Evolutionary conservation across 2,113 vertebrate genomes (phyloP), one percentile per base, ranked within the genome.

Genomic region (Albula goreensis): DNA sequence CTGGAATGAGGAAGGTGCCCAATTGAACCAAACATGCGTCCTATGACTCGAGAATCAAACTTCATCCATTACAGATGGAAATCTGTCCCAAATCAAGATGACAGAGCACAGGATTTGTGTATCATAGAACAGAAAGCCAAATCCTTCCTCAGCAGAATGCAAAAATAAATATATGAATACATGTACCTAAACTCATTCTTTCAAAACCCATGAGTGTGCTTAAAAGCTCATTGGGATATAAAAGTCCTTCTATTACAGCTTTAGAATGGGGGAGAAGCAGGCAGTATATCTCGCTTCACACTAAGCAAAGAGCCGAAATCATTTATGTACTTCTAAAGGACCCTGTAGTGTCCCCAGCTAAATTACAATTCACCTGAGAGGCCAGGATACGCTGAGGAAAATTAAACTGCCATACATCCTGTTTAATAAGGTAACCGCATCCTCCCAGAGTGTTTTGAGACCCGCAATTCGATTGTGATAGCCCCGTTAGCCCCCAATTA

Each of bases 401-500:
- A 87, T 83, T 66, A 83, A 70, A 77, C 63, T 9, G 63, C 74
- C 57, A 56, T 81, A 66, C 50, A 83, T 83, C 78, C 63, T 10
- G 60, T 85, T 90, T 88, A 89, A 90, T 89, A 87, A 52, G 57
- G 78, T 90, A 87, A 86, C 31, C 87, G 82, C 31, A 66, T 82
- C 84, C 87, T 89, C 78, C 86, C 50, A 51, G 81, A 83, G 81
- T 87, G 87, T 41, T 89, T 87, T 83, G 80, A 74, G 25, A 91
- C 86, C 57, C 90, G 86, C 86, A 87, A 91, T 92, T 91, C 91
- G 87, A 89, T 87, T 92, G 86, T 87, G 91, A 91, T 88, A 91
- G 89, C 31, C 85, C 85, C 88, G 87, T 90, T 91, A 93, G 86
- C 31, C 78, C 88, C 78, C 87, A 92, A 91, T 91, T 60, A 83